Percentiles rank a stretch among this genome's conserved stretches.
These are phyloP conservation scores for Rhingia rostrata DNA, from an alignment of 2,888 invertebrate species.

Conservation along the genomic window DNA sequence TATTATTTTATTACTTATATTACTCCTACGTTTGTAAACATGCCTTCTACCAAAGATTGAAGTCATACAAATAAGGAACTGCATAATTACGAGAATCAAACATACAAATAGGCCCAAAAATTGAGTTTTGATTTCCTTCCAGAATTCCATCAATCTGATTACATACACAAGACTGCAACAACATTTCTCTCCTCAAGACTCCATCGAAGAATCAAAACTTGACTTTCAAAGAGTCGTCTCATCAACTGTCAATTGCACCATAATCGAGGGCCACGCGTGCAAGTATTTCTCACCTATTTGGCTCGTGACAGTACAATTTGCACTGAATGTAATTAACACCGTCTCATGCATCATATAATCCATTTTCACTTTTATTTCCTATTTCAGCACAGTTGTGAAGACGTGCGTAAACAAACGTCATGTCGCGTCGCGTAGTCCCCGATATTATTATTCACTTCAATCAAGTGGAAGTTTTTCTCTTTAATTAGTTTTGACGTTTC, in stretches of 20 bases:
- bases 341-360: slow-evolving; percentile 53
- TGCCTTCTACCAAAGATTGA: no score
- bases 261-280: neutral
- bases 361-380: slow-evolving; percentile 73
- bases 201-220: no score
- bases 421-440: neutral
- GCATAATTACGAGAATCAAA: no score
- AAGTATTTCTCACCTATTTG: slow-evolving; percentile 56
- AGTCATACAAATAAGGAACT: no score
- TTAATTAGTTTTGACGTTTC: slow-evolving; percentile 57
- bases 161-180: no score
- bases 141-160: no score
- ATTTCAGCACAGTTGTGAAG: slow-evolving; percentile 29
- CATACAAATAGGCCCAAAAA: no score
- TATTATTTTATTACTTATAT: no score
- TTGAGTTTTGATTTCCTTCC: no score
- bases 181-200: no score
- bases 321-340: slow-evolving; percentile 46
- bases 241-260: neutral
- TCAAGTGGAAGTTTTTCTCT: slow-evolving; percentile 41
- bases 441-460: slow-evolving; percentile 5
- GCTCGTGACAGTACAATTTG: slow-evolving; percentile 26
- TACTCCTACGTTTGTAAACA: no score
- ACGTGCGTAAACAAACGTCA: slow-evolving; percentile 43
- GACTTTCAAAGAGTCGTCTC: no score